Evolutionary conservation across 2,113 vertebrate genomes (phyloP).

Genomic region (Glareola pratincola): DNA sequence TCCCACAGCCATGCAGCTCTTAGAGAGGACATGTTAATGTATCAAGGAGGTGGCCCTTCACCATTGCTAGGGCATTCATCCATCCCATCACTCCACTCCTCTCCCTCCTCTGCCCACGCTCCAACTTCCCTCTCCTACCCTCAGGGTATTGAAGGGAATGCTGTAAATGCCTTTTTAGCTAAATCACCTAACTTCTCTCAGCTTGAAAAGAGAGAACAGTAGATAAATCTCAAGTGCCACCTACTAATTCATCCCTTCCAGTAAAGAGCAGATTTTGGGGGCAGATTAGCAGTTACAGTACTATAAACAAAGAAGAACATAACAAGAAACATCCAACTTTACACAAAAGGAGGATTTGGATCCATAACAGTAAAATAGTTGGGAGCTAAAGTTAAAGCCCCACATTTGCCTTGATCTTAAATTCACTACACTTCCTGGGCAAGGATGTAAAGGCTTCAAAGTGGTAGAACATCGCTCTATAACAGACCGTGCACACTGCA

Average conservation of each 20-base stretch:
- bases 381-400: background rate
- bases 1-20: background rate
- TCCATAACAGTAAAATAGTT: background rate
- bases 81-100: background rate
- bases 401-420: background rate
- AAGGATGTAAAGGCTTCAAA: background rate
- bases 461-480: background rate
- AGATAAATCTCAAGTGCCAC: background rate
- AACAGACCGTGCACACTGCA: accelerated
- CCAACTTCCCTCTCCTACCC: background rate
- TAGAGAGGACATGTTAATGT: background rate
- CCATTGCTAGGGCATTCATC: background rate
- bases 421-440: background rate
- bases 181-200: background rate
- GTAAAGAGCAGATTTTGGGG: background rate
- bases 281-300: background rate
- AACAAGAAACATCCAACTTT: background rate
- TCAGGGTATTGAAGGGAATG: background rate
- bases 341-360: background rate
- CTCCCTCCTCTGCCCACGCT: background rate
- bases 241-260: background rate
- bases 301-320: background rate
- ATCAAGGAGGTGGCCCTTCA: background rate
- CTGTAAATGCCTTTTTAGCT: background rate
- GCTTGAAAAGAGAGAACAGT: background rate